Base-by-base conservation (phyloP, 2,113 vertebrate species). In the Pycnonotus jocosus region DNA sequence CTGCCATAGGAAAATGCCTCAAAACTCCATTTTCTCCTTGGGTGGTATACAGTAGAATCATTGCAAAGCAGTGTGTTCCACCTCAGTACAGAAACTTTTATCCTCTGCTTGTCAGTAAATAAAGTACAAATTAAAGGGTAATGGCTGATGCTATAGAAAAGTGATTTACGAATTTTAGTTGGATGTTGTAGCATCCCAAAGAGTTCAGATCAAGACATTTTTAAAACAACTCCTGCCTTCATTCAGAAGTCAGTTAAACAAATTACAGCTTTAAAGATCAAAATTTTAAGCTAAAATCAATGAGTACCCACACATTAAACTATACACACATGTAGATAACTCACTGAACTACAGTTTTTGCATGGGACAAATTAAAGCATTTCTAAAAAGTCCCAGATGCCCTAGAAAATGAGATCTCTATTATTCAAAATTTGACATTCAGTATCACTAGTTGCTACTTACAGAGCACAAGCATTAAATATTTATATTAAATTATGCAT, bases 171-270 rank as follows among this genome's bases (percentile, higher is more conserved):
- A 65, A 73, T 88, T 95, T 87, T 87, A 69, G 69, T 10, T 77
- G 33, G 87, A 90, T 3, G 0, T 42, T 87, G 66, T 4, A 88
- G 38, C 50, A 83, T 82, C 47, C 7, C 47, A 3, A 18, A 80
- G 62, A 93, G 74, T 31, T 57, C 33, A 66, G 7, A 35, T 88
- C 15, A 51, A 57, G 37, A 45, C 3, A 28, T 37, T 48, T 72
- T 84, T 81, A 76, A 37, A 86, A 91, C n/a, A 88, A 56, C 31
- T 68, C 48, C 90, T 93, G 84, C 61, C 15, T 82, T 85, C 58
- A 50, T 83, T 95, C 85, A 90, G 38, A 60, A 79, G 94, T 47
- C 42, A 95, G 92, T 91, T 92, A 77, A 91, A 70, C 7, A 91
- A 90, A 86, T 62, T 58, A 80, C 90, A 56, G 17, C 51, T 64